Percentiles rank a stretch among this genome's conserved stretches.
Conservation (phyloP, 2,888 invertebrate species). For the Choreutis nemorana region DNA sequence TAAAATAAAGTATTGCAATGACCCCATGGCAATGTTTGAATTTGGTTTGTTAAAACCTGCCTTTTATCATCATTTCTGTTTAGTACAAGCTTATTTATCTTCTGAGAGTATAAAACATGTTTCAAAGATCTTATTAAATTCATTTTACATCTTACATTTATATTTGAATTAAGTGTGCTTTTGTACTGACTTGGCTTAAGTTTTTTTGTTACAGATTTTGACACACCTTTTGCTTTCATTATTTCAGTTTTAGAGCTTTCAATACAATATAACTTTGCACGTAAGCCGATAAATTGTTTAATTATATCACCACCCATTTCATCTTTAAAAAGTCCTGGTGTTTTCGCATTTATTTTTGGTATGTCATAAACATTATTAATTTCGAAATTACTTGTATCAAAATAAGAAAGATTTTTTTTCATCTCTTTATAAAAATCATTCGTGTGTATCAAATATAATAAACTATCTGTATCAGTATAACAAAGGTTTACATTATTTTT, state of each 20-base stretch:
- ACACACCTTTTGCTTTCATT: too few species aligned
- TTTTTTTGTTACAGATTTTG: too few species aligned
- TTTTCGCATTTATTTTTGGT: too few species aligned
- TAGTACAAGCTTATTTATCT: neutral
- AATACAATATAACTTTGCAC: constrained; percentile 3
- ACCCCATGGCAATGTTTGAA: constrained; percentile 1
- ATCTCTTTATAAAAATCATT: constrained; percentile 7
- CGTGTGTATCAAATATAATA: constrained; percentile 5
- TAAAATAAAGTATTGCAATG: constrained; percentile 1
- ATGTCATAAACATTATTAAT: constrained; percentile 4
- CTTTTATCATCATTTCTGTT: constrained; percentile 1
- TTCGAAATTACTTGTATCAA: constrained; percentile 3
- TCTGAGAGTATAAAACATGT: neutral
- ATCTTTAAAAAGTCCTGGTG: too few species aligned
- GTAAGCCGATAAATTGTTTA: too few species aligned
- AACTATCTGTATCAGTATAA: constrained; percentile 9
- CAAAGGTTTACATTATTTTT: constrained; percentile 4
- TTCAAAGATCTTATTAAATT: constrained; percentile 1
- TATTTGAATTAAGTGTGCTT: too few species aligned
- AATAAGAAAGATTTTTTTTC: constrained; percentile 2
- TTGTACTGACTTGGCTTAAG: too few species aligned
- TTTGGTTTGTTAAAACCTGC: neutral
- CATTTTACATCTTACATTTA: neutral
- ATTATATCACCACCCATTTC: too few species aligned
- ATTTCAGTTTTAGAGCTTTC: neutral